Conservation (phyloP, 1,140 invertebrate species). For the Melipona quadrifasciata region DNA sequence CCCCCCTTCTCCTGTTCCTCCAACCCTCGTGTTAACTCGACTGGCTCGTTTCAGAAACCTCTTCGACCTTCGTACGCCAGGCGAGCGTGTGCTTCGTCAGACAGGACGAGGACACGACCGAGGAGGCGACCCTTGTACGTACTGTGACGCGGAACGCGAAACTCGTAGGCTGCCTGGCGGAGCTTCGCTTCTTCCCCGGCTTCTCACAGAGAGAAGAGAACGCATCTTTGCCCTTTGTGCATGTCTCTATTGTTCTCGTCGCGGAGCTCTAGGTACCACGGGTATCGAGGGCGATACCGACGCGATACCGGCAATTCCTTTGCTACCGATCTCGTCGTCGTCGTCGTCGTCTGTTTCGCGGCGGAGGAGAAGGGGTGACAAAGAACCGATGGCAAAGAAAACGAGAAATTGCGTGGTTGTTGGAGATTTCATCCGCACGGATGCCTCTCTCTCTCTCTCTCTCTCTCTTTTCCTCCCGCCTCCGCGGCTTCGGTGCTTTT, state of each 20-base stretch:
- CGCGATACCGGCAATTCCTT: slow-evolving; percentile 39
- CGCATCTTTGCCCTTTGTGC: slow-evolving; percentile 46
- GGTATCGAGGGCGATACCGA: slow-evolving; percentile 22
- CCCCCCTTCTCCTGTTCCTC: neutral
- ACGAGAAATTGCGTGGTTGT: neutral
- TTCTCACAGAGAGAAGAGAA: neutral
- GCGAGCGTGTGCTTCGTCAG: neutral
- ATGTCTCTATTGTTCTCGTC: slow-evolving; percentile 25
- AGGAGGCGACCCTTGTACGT: neutral
- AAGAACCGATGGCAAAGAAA: neutral
- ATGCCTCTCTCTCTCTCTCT: neutral
- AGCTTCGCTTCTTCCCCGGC: slow-evolving; percentile 39
- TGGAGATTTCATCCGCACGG: neutral
- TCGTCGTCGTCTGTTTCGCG: neutral
- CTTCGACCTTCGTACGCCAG: neutral
- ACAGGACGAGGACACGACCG: slow-evolving; percentile 27
- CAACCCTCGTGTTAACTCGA: neutral
- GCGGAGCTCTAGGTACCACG: neutral
- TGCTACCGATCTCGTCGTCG: neutral
- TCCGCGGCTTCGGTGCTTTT: no score
- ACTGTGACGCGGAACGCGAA: slow-evolving; percentile 1
- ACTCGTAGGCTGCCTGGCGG: slow-evolving; percentile 2
- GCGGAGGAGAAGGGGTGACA: neutral
- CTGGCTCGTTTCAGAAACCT: neutral
- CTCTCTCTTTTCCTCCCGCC: no score